Evolutionary conservation across 53 echinoderm and acorn worm species (phyloP), one percentile per base, ranked within the genome.

Genomic region (Mesocentrotus franciscanus): DNA sequence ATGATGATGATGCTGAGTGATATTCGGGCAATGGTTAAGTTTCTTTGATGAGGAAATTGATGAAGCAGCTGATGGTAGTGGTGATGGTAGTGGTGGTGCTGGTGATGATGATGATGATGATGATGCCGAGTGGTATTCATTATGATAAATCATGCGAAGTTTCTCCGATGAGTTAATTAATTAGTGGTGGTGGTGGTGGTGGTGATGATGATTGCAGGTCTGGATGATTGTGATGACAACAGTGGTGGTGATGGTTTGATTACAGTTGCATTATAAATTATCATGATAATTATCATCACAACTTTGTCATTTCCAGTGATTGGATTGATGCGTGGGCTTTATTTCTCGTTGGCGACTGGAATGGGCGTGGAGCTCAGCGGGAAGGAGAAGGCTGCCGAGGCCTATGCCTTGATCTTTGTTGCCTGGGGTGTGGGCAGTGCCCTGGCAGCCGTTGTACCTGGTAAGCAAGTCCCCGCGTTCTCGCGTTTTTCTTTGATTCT

Each of bases 331-430:
- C 95, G 95, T 2, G 95, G 85, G 8, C 49, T 62, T 4, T 94
- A 94, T 62, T 94, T 94, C 95, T 94, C 95, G 39, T 71, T 94
- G 26, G 30, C 62, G 15, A 94, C 95, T 22, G 95, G 95, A 4
- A 71, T 94, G n/a, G 95, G n/a, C 0, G 64, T 94, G 42, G 95
- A 87, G 71, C 36, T 94, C 18, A 64, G 85, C 87, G 95, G 95
- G 39, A 61, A 49, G 8, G 66, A 85, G 24, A 85, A 11, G 8
- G 95, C 95, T 16, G 95, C 95, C 14, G 95, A 94, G 87, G 95
- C 71, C 55, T 94, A 94, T 85, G 85, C 87, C 22, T 85, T 55
- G 49, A n/a, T 49, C 27, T 94, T 94, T 87, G 66, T 87, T 30
- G 55, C 68, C 13, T 94, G 95, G 95, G 95, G 95, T 2, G 22